Evolutionary conservation across 2,888 invertebrate species (phyloP).

Genomic region (Hetaerina titia): DNA sequence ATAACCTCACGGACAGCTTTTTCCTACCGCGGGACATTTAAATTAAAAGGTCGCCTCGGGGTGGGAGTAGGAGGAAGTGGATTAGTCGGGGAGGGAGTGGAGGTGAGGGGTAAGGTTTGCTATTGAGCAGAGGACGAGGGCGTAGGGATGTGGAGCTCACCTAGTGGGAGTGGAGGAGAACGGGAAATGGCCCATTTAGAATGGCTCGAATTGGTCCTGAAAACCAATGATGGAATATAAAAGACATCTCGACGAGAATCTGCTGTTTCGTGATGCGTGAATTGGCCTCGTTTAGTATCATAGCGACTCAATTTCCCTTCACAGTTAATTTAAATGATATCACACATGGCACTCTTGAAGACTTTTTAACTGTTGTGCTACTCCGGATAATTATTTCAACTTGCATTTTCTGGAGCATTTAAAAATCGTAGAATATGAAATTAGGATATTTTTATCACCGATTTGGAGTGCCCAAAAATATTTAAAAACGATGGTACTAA

Average conservation of each 20-base stretch:
- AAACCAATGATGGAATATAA: neutral
- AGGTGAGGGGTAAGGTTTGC: neutral
- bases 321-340: too few relatives aligned
- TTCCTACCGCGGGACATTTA: constrained; percentile 33
- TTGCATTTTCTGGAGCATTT: too few relatives aligned
- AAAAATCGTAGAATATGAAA: too few relatives aligned
- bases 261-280: neutral
- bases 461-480: too few relatives aligned
- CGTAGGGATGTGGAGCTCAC: neutral
- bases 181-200: neutral
- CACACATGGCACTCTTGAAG: too few relatives aligned
- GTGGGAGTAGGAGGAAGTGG: neutral
- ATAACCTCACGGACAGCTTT: constrained; percentile 14
- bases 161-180: neutral
- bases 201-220: neutral
- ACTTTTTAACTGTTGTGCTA: too few relatives aligned
- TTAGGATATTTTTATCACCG: too few relatives aligned
- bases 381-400: too few relatives aligned
- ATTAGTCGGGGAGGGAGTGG: neutral
- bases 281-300: neutral
- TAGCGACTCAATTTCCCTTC: too few relatives aligned
- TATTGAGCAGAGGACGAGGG: neutral
- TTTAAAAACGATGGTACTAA: too few relatives aligned
- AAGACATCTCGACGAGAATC: neutral
- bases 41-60: constrained; percentile 34